phyloP scores from a whole-genome alignment of 2,797 vertebrate species.

The Botia kubotai region DNA sequence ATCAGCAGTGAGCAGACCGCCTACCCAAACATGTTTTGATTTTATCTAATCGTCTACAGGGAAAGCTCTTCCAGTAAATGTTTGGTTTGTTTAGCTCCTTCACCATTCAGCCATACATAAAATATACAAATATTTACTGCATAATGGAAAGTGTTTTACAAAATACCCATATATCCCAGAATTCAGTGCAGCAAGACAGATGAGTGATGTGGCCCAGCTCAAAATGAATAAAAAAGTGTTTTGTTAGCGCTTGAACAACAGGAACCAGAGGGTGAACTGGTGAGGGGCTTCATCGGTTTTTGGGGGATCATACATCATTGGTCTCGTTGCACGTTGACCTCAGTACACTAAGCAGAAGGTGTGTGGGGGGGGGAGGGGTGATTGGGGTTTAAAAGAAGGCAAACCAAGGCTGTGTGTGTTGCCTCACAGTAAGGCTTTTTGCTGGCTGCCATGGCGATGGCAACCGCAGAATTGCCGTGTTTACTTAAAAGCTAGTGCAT shows the following conservation, averaged over 20 bases:
- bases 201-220: slow-evolving; percentile 13
- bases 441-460: slow-evolving; percentile 79
- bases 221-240: slow-evolving; percentile 65
- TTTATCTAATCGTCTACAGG: slow-evolving; percentile 63
- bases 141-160: slow-evolving; percentile 46
- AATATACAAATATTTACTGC: slow-evolving; percentile 62
- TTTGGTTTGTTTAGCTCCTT: slow-evolving; percentile 53
- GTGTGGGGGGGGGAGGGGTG: slow-evolving; percentile 61
- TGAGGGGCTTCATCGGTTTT: slow-evolving; percentile 48
- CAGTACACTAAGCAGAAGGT: slow-evolving; percentile 71
- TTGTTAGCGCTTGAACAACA: slow-evolving; percentile 11
- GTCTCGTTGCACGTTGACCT: slow-evolving; percentile 74
- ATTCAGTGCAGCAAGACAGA: slow-evolving; percentile 33
- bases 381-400: slow-evolving; percentile 74
- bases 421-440: slow-evolving; percentile 83
- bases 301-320: slow-evolving; percentile 75
- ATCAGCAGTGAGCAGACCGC: slow-evolving; percentile 45
- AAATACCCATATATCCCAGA: slow-evolving; percentile 41
- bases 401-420: slow-evolving; percentile 79
- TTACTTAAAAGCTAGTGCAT: slow-evolving; percentile 85
- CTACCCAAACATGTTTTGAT: slow-evolving; percentile 62
- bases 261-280: slow-evolving; percentile 17
- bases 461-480: slow-evolving; percentile 83
- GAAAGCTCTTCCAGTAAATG: slow-evolving; percentile 63
- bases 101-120: slow-evolving; percentile 62